Conservation (phyloP, 2,797 vertebrate genomes). For the Pipistrellus kuhlii region DNA sequence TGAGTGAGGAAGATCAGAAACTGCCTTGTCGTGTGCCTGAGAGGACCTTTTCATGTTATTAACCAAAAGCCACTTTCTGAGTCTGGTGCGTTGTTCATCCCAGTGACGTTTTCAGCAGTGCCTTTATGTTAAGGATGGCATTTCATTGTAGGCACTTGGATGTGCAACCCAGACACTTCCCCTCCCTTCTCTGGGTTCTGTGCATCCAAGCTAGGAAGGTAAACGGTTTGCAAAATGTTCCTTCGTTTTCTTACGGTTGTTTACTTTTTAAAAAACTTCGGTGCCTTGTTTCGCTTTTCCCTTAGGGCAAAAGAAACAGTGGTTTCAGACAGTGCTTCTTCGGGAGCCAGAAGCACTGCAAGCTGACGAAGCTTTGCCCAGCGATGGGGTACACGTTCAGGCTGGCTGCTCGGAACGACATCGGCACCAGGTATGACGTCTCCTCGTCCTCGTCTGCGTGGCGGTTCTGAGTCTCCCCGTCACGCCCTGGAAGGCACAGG, state of each 20-base stretch:
- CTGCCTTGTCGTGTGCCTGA: background rate
- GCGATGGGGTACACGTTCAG: constrained; percentile 97
- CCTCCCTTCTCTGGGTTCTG: background rate
- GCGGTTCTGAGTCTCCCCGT: background rate
- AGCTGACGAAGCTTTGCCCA: constrained; percentile 94
- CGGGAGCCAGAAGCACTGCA: constrained; percentile 97
- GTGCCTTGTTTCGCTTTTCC: constrained; percentile 51
- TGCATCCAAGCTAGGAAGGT: background rate
- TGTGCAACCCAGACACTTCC: background rate
- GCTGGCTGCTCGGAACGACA: constrained; percentile 95
- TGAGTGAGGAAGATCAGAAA: background rate
- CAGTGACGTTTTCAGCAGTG: background rate
- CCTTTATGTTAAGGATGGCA: background rate
- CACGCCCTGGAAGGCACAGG: background rate
- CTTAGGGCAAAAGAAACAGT: constrained; percentile 96
- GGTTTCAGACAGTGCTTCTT: constrained; percentile 97
- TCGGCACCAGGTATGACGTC: constrained; percentile 93
- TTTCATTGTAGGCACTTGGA: background rate
- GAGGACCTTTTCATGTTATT: background rate
- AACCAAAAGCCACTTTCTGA: background rate
- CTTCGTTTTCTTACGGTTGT: background rate
- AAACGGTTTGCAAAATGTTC: background rate
- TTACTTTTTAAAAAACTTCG: background rate
- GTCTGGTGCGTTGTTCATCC: background rate
- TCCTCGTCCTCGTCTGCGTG: too few species aligned